Base-by-base conservation (phyloP, 2,888 invertebrate genomes). In the Epinotia bilunana region DNA sequence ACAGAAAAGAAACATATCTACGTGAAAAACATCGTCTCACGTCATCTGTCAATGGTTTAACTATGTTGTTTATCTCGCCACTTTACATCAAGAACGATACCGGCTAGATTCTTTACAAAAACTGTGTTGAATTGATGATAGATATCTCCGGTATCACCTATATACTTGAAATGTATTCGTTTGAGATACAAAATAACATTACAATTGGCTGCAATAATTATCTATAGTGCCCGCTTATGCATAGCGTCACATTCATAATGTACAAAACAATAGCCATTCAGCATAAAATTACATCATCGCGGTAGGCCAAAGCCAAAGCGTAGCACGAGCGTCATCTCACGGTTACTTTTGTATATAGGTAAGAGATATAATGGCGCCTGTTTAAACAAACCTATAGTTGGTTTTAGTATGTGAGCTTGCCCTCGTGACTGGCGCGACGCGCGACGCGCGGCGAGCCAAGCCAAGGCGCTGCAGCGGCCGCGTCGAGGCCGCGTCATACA, bases 401-500 rank as follows among this genome's bases (percentile, higher is more conserved):
- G 61, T 67, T 67, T 57, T 75, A 67, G 71, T 65, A 70, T 55
- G 68, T 73, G 77, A 78, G 80, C 79, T 77, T 79, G 83, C 80
- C 83, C 86, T 86, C 87, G 88, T 88, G 89, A 87, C 86, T 84
- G 53, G 53, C 53, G 76, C 83, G 83, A 81, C 84, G 53, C 53
- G 76, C 83, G 83, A 81, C 84, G 86, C 80, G 79, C 81, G 83
- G 77, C 79, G 77, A 69, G 80, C 80, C 81, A 81, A 79, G 75
- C 75, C 81, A 18, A 23, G 80, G 65, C 79, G 80, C 49, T 73
- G 76, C 62, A 72, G 76, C 76, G 78, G 79, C 77, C 80, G 83
- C 82, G 81, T 74, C 87, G 90, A 90, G 89, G 90, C 86, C 90
- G 87, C 93, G 92, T 92, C 93, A 93, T 90, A 86, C 87, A 91